phyloP scores from a whole-genome alignment of 2,888 invertebrate genomes.

The Acrobasis consociella region DNA sequence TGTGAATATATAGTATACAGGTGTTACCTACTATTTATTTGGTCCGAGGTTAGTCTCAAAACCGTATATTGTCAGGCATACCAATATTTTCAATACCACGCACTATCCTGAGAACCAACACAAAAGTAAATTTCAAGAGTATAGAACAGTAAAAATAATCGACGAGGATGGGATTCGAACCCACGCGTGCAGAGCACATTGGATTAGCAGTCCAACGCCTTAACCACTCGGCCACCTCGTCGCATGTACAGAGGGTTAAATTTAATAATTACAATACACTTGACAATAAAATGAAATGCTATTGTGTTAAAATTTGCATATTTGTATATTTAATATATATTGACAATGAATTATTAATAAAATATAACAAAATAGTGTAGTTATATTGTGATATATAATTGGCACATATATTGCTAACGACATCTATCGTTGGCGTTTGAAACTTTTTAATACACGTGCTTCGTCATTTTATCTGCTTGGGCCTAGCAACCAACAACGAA shows the following conservation, averaged over 20 bases:
- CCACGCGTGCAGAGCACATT: conserved; percentile 93
- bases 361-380: no score
- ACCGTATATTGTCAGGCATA: no score
- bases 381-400: not conserved
- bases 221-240: conserved; percentile 94
- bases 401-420: not conserved
- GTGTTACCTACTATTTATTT: no score
- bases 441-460: not conserved
- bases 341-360: no score
- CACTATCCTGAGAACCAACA: no score
- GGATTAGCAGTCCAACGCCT: conserved; percentile 94
- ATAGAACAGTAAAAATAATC: conserved; percentile 56
- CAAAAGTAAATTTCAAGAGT: no score
- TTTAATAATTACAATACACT: conserved; percentile 39
- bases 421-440: not conserved
- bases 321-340: not conserved
- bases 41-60: no score
- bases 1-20: not conserved
- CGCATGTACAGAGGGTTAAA: conserved; percentile 49
- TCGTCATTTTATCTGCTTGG: not conserved
- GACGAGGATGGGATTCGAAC: conserved; percentile 92
- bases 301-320: not conserved
- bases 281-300: not conserved
- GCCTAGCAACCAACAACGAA: not conserved
- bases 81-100: no score